Evolutionary conservation across 2,113 vertebrate species (phyloP).

Genomic region (Balaenoptera acutorostrata): DNA sequence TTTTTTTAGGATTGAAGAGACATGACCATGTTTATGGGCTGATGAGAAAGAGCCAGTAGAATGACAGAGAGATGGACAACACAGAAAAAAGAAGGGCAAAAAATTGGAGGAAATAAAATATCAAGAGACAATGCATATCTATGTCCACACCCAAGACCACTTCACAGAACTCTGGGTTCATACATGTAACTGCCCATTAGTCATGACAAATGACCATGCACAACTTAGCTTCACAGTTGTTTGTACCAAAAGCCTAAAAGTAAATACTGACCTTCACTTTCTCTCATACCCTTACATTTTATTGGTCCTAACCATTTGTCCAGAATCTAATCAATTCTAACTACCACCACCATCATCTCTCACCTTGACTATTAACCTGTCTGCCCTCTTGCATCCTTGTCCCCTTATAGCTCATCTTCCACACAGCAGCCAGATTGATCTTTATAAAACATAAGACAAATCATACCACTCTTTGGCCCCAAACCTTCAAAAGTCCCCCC

Average conservation of each 20-base stretch:
- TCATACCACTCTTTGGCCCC: neutral
- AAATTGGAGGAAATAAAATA: neutral
- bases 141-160: neutral
- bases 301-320: neutral
- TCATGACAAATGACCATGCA: neutral
- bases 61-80: neutral
- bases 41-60: neutral
- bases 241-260: neutral
- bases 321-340: neutral
- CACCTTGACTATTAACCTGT: neutral
- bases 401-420: neutral
- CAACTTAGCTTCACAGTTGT: neutral
- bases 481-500: neutral
- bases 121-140: neutral
- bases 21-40: neutral
- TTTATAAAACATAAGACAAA: neutral
- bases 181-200: neutral
- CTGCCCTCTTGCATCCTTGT: neutral
- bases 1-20: neutral
- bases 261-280: neutral
- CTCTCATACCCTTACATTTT: neutral
- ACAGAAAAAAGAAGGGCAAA: neutral
- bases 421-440: neutral
- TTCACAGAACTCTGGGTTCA: neutral
- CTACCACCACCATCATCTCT: neutral